A percentile compares a stretch with the other conserved stretches of the same genome.
Conservation (phyloP, 53 echinoderm and acorn worm genomes). For the Mesocentrotus franciscanus region DNA sequence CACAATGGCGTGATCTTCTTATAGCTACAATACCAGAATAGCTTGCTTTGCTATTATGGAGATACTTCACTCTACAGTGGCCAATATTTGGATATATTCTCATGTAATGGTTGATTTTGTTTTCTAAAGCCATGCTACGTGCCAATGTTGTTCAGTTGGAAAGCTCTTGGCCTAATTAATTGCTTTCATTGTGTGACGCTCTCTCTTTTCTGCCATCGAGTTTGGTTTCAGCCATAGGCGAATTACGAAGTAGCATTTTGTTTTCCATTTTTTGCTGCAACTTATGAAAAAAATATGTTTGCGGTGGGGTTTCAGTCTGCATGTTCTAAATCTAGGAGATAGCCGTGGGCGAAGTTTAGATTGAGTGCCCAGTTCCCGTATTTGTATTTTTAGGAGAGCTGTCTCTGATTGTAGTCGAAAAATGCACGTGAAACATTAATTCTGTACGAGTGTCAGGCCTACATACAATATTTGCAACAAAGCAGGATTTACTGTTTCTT, state of each 20-base stretch:
- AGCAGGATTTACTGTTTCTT: too few relatives aligned
- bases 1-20: neutral
- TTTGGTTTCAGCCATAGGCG: neutral
- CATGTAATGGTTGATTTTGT: neutral
- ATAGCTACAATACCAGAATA: neutral
- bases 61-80: neutral
- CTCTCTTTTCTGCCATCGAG: neutral
- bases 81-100: conserved; percentile 17
- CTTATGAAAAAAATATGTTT: neutral
- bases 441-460: too few relatives aligned
- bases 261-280: neutral
- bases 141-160: neutral
- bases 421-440: too few relatives aligned
- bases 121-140: neutral
- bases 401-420: neutral
- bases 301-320: neutral
- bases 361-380: neutral
- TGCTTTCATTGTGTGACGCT: neutral
- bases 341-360: neutral
- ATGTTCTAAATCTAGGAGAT: neutral
- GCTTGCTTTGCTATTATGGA: neutral
- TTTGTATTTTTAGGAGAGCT: neutral
- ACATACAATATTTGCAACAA: too few relatives aligned
- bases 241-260: neutral
- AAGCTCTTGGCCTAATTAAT: neutral